These are phyloP conservation scores for Apteryx owenii DNA, from an alignment of 2,113 vertebrate species.

Conservation along the genomic window DNA sequence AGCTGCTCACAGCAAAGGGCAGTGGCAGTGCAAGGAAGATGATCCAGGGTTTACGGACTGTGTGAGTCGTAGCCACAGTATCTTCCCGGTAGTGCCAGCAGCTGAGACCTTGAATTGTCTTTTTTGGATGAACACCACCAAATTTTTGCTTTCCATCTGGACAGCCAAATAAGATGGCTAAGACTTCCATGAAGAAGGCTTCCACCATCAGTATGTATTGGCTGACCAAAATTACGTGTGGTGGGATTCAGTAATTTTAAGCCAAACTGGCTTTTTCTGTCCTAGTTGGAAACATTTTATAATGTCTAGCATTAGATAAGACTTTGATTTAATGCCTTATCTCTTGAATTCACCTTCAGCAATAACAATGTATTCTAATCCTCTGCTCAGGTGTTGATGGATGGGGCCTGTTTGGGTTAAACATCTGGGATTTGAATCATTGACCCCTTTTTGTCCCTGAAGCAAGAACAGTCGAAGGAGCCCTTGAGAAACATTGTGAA, in stretches of 20 bases:
- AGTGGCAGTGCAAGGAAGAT: not conserved
- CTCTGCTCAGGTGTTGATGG: not conserved
- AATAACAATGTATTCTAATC: not conserved
- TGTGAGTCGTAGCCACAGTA: rapidly evolving
- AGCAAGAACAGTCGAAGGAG: not conserved
- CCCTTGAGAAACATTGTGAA: not conserved
- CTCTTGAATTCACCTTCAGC: constrained; percentile 48
- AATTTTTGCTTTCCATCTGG: not conserved
- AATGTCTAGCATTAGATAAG: not conserved
- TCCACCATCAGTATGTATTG: not conserved
- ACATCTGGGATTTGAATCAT: not conserved
- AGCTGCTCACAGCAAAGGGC: not conserved
- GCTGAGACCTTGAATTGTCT: not conserved
- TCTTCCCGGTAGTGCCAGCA: not conserved
- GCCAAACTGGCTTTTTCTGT: not conserved
- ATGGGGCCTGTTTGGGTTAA: constrained; percentile 37
- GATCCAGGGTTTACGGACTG: rapidly evolving
- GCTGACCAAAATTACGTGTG: not conserved
- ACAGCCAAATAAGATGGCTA: rapidly evolving
- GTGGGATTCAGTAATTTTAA: not conserved
- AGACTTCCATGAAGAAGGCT: not conserved
- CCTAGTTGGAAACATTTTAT: not conserved
- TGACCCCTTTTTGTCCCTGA: not conserved
- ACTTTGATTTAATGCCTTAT: constrained; percentile 39
- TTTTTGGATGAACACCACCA: not conserved